Evolutionary conservation across 2,888 invertebrate species (phyloP), one percentile per base, ranked within the genome.

Genomic region (Vanessa cardui): DNA sequence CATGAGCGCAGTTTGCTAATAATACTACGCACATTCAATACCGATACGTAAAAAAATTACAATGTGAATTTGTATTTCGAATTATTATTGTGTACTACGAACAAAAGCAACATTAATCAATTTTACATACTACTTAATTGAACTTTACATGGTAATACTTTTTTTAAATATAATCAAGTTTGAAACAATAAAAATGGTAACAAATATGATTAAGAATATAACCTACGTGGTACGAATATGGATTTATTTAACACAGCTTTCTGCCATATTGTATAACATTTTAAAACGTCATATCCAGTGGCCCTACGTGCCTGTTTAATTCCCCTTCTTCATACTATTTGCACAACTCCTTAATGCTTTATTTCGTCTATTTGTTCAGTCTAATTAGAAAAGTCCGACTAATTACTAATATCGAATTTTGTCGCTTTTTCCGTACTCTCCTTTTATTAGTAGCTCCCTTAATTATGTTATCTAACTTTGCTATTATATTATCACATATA

Each of bases 331-430:
- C 82, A 78, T 85, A 84, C 79, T 90, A 86, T 92, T 92, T 92
- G 89, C 85, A 80, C 86, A 87, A 85, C 84, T 90, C 89, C 89
- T 89, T 89, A 90, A 90, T 90, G 90, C 89, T 90, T 90, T 91
- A 91, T 92, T 91, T 90, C 86, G 85, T 86, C 83, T 90, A 89
- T 92, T 85, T 90, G 87, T 84, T 85, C 85, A 86, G 86, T 88
- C 91, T 92, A 92, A 92, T 92, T 92, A 90, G 90, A 92, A 92
- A 92, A 92, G 87, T 91, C 88, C 80, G 83, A 80, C 84, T 88
- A 89, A 89, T 87, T 85, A 85, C 85, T 88, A 83, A 86, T 88
- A 87, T 85, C 83, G 85, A 85, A 85, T 86, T 83, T 81, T 82
- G 82, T 81, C 82, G 80, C 81, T 82, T 84, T 82, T 80, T 81